Evolutionary conservation across 2,888 invertebrate genomes (phyloP).

Genomic region (Ectobius pallidus): DNA sequence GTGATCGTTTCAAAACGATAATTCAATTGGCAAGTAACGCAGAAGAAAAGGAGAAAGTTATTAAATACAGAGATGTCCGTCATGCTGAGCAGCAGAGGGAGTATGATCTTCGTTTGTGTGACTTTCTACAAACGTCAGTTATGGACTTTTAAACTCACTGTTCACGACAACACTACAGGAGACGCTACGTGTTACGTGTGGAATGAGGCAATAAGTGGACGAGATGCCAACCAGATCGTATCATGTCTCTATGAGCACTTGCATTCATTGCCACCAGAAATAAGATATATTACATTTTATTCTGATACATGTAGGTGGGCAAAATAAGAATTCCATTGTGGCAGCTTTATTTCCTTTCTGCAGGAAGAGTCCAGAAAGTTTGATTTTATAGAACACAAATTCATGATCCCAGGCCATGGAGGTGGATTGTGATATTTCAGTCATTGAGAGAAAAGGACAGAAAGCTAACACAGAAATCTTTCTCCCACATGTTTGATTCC

Average conservation of each 20-base stretch:
- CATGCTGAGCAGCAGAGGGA: neutral
- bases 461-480: neutral
- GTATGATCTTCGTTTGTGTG: constrained; percentile 42
- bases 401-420: constrained; percentile 35
- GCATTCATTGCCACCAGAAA: constrained; percentile 42
- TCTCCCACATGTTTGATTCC: constrained; percentile 34
- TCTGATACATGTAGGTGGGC: constrained; percentile 10
- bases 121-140: constrained; percentile 49
- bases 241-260: no score
- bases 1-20: neutral
- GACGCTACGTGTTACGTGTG: constrained; percentile 48
- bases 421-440: constrained; percentile 11
- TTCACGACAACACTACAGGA: constrained; percentile 44
- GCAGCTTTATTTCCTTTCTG: constrained; percentile 33
- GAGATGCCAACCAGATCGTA: constrained; percentile 48
- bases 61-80: neutral
- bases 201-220: no score
- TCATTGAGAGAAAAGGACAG: neutral
- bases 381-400: constrained; percentile 37
- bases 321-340: constrained; percentile 4
- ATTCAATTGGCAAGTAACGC: neutral
- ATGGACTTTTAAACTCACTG: constrained; percentile 48
- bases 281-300: neutral
- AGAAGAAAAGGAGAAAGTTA: neutral
- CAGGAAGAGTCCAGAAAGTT: constrained; percentile 32